Conservation (phyloP, 2,888 invertebrate species). For the Ormyrus nitidulus region DNA sequence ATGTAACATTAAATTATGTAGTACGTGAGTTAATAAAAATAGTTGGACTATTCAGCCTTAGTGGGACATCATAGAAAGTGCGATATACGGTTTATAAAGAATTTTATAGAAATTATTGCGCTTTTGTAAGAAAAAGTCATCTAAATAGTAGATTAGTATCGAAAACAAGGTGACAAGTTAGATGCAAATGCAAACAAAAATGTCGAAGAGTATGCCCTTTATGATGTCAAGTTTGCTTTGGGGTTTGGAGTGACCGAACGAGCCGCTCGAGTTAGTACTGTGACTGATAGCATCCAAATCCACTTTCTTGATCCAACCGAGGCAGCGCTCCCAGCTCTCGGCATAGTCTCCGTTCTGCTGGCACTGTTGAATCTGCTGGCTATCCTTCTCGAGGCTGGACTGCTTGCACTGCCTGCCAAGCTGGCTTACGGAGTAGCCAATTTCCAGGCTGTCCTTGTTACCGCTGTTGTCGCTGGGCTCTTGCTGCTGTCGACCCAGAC, state of each 20-base stretch:
- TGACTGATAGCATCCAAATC: conserved; percentile 66
- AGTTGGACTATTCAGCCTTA: conserved; percentile 17
- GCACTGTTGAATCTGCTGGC: neutral
- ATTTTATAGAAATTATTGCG: conserved; percentile 7
- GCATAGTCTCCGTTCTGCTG: conserved; percentile 50
- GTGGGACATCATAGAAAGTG: conserved; percentile 47
- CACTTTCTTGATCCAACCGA: conserved; percentile 65
- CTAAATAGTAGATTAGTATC: neutral
- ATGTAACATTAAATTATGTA: conserved; percentile 1
- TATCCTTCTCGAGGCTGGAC: conserved; percentile 56
- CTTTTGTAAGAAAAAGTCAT: neutral
- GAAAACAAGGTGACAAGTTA: conserved; percentile 49
- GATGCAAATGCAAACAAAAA: conserved; percentile 71
- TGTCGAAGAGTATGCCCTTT: conserved; percentile 69
- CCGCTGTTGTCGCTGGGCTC: conserved; percentile 53
- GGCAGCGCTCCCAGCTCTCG: conserved; percentile 62
- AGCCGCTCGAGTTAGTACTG: conserved; percentile 66
- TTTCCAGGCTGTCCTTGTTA: conserved; percentile 69
- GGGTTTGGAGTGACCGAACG: conserved; percentile 64
- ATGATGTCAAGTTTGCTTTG: conserved; percentile 69
- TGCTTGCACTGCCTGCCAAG: conserved; percentile 64
- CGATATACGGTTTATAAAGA: neutral
- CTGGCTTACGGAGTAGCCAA: conserved; percentile 69
- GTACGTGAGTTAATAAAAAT: conserved; percentile 7
- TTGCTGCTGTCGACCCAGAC: neutral